phyloP scores from a whole-genome alignment of 2,797 vertebrate genomes.

The Loriculus beryllinus region DNA sequence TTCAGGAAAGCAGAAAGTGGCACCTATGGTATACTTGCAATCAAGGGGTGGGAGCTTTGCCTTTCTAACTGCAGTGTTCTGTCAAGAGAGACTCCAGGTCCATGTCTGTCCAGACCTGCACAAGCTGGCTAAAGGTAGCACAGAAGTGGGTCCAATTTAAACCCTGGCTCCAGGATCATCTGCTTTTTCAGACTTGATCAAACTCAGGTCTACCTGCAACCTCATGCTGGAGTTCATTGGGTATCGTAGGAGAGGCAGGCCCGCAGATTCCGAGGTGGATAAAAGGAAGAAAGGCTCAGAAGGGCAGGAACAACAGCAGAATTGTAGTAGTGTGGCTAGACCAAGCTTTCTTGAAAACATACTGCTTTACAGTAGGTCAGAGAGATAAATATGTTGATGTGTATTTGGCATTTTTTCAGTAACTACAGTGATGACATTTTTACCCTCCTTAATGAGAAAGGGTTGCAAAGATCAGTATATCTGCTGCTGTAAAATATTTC shows the following conservation, averaged over 20 bases:
- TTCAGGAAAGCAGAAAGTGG: not conserved
- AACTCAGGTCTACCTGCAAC: fast-evolving
- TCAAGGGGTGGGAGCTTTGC: not conserved
- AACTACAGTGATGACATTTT: not conserved
- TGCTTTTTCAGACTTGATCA: not conserved
- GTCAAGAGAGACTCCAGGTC: not conserved
- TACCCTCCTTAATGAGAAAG: not conserved
- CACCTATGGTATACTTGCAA: fast-evolving
- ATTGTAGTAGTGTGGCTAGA: not conserved
- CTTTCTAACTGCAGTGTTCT: fast-evolving
- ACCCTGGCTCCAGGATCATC: not conserved
- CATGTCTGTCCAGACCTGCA: fast-evolving
- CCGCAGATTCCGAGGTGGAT: not conserved
- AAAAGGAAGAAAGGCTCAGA: not conserved
- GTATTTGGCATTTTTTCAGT: not conserved
- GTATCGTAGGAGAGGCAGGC: not conserved
- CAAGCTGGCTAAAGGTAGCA: not conserved
- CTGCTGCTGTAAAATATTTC: not conserved
- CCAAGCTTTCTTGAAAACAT: not conserved
- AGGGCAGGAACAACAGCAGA: not conserved
- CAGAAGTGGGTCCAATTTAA: not conserved
- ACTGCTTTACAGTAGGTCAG: not conserved
- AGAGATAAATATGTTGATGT: not conserved
- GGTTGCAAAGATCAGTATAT: not conserved
- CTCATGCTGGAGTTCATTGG: not conserved